Evolutionary conservation across 2,113 vertebrate species (phyloP), one percentile per base, ranked within the genome.

Genomic region (Sander lucioperca): DNA sequence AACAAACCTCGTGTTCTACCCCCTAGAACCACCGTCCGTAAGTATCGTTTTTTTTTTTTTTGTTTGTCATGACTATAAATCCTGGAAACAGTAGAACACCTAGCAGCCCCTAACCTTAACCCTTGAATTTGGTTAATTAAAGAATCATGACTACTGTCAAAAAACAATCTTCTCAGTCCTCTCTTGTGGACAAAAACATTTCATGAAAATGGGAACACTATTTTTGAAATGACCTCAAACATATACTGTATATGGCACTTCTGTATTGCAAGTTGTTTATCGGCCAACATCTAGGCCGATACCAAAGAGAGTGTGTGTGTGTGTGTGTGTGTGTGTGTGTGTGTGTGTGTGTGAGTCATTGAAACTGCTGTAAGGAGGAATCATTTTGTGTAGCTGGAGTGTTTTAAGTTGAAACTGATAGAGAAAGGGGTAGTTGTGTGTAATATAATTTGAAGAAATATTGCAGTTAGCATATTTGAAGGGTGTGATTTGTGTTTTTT

Each of bases 1-100:
- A 95, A 96, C 45, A 4, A 61, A 0, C 91, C 80, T 30, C 92
- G 92, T 0, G 0, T 0, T 0, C n/a, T 87, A 0, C 50, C 68
- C 4, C 54, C 79, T 0, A 86, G 56, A 78, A 75, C 89, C 36
- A 94, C 88, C 0, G 83, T 88, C 14, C 50, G 95, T 96, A 89
- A 64, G 93, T 90, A 39, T 53, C 25, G 25, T 5, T 33, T 16
- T 36, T 27, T 27, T 27, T 27, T 25, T 25, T 25, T 25, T 25
- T 25, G n/a, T 64, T 27, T 48, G 36, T 53, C 2, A 43, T 9
- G 19, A 54, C 12, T 12, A 7, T 47, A 3, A 1, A 39, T 64
- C 13, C 43, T 69, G n/a, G n/a, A 15, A 65, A 43, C 39, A 11
- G 39, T 43, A 43, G 39, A 43, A 43, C 39, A 43, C 39, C 39